phyloP scores from a whole-genome alignment of 1,140 invertebrate species.

The Drosophila malerkotliana region DNA sequence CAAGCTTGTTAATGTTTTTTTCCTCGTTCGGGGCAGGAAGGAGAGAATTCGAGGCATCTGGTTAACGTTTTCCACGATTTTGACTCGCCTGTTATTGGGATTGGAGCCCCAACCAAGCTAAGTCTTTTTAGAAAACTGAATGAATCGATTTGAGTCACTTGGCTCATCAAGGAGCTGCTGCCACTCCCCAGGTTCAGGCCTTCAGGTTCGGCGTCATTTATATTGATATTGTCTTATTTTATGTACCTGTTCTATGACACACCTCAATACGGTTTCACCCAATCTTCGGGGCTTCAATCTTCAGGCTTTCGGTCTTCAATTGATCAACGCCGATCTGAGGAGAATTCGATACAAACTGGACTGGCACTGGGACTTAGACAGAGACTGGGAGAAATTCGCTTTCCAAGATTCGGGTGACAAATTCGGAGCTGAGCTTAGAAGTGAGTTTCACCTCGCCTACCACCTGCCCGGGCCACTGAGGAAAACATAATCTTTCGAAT shows the following conservation, averaged over 20 bases:
- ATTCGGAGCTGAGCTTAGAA: constrained; percentile 38
- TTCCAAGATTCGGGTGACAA: constrained; percentile 33
- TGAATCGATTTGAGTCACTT: not conserved
- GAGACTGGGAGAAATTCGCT: constrained; percentile 31
- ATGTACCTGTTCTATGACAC: constrained; percentile 36
- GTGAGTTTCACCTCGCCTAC: constrained; percentile 63
- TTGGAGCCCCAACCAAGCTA: not conserved
- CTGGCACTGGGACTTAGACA: not conserved
- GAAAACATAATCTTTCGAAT: not conserved
- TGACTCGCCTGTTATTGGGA: not conserved
- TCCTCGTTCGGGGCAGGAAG: not conserved
- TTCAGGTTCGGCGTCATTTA: not conserved
- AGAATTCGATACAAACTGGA: not conserved
- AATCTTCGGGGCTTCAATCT: constrained; percentile 12
- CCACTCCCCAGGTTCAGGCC: too few species aligned
- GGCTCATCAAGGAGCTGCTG: not conserved
- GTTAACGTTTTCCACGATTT: not conserved
- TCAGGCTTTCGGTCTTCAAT: constrained; percentile 53
- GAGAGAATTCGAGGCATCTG: not conserved
- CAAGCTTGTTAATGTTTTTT: constrained; percentile 6
- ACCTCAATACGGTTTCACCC: constrained; percentile 70
- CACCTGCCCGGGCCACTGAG: too few species aligned
- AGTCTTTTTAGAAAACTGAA: not conserved
- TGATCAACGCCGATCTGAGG: constrained; percentile 33
- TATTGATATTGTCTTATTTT: constrained; percentile 6